Evolutionary conservation across 2,113 vertebrate species (phyloP), one percentile per base, ranked within the genome.

Genomic region (Pedetes capensis): DNA sequence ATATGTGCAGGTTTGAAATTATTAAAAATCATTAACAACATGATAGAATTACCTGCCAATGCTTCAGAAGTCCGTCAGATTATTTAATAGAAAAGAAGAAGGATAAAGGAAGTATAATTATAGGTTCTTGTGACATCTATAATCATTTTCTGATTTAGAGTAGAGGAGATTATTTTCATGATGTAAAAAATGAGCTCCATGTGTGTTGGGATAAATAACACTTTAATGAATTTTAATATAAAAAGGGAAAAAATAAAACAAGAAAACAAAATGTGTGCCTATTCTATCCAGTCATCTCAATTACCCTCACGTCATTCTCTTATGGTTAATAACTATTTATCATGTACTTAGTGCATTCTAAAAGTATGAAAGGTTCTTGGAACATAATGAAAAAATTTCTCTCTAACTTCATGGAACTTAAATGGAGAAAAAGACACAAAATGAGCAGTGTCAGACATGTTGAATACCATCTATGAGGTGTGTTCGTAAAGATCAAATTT

Each of bases 61-160:
- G 4, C 78, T 25, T 53, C 37, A 75, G 53, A 39, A 76, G 1
- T 81, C n/a, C 55, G 66, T 82, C 32, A 57, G 57, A 72, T 20
- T 44, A 10, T 91, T 88, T 88, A n/a, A 53, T 12, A 63, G 55
- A 34, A 92, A 89, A 83, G 39, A 57, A 80, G 7, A 72, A 87
- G 55, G 37, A 55, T 53, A 81, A 78, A 42, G 6, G 12, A 84
- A 20, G 63, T 71, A 9, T 94, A 69, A 87, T 89, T 44, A 34
- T 1, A 32, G 5, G 12, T 44, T 32, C 6, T 81, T 90, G 25
- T 47, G 86, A 78, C 23, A 85, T 47, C 10, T 61, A 29, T 27
- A 94, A 39, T 76, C 23, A 68, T 78, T 88, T 83, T 93, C 86
- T 82, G 39, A 78, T 88, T 86, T 78, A 93, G 39, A 74, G 8